Evolutionary conservation across 2,888 invertebrate genomes (phyloP).

Genomic region (Rosalia funebris): DNA sequence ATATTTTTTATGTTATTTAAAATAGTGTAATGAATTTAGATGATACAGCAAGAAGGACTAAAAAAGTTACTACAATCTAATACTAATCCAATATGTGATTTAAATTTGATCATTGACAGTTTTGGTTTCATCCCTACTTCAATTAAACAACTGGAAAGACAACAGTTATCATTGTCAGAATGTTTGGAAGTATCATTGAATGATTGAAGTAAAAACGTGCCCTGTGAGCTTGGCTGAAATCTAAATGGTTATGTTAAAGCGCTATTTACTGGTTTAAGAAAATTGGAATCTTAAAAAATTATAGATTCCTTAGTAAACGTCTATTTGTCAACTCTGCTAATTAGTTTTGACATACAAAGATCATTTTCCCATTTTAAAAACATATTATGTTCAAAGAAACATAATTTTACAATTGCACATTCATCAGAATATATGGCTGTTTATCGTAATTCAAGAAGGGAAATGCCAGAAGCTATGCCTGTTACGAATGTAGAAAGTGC

Average conservation of each 20-base stretch:
- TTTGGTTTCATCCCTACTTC: not conserved
- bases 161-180: not conserved
- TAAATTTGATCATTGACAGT: not conserved
- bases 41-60: too few species aligned
- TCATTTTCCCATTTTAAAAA: slow-evolving; percentile 1
- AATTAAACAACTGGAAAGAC: slow-evolving; percentile 3
- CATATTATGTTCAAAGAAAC: slow-evolving; percentile 1
- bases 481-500: not conserved
- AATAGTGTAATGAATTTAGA: too few species aligned
- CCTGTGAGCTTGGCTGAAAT: not conserved
- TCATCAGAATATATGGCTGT: not conserved
- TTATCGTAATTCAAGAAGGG: not conserved
- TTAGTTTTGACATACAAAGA: not conserved
- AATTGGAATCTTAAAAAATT: not conserved
- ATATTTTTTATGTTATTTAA: too few species aligned
- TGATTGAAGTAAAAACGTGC: not conserved
- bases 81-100: not conserved
- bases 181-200: not conserved
- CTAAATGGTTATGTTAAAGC: not conserved
- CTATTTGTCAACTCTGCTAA: not conserved
- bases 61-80: not conserved
- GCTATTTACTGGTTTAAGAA: not conserved
- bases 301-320: not conserved
- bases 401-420: slow-evolving; percentile 1
- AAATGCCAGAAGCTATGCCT: not conserved